These are phyloP conservation scores for Pristis pectinata DNA, from an alignment of 2,797 vertebrate species.

Conservation along the genomic window DNA sequence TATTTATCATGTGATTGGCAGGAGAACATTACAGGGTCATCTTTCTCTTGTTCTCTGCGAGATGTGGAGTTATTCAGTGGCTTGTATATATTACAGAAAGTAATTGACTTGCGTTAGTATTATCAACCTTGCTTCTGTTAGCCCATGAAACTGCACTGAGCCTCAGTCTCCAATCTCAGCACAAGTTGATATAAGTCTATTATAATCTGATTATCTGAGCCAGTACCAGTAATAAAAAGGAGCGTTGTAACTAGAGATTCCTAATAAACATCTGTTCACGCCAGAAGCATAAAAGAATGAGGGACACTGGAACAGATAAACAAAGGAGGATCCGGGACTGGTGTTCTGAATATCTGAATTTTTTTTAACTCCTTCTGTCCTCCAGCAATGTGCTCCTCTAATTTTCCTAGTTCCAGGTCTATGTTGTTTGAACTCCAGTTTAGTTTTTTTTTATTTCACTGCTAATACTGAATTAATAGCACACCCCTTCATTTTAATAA, in stretches of 20 bases:
- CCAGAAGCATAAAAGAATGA: slow-evolving; percentile 48
- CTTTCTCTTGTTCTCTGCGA: not conserved
- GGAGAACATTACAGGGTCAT: not conserved
- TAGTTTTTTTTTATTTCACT: not conserved
- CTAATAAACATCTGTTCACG: slow-evolving; percentile 52
- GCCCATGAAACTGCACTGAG: not conserved
- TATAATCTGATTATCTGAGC: slow-evolving; percentile 34
- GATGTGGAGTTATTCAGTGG: not conserved
- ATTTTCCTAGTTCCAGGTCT: not conserved
- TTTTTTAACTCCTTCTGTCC: slow-evolving; percentile 24
- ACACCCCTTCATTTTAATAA: slow-evolving; percentile 27
- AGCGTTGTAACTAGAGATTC: slow-evolving; percentile 49
- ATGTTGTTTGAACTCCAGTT: not conserved
- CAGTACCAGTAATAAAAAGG: slow-evolving; percentile 39
- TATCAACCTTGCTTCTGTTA: slow-evolving; percentile 28
- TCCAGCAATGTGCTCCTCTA: not conserved
- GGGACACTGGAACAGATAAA: slow-evolving; percentile 39
- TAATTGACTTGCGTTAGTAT: slow-evolving; percentile 21
- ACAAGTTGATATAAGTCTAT: slow-evolving; percentile 34
- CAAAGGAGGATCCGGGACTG: slow-evolving; percentile 31
- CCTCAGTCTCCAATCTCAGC: slow-evolving; percentile 26
- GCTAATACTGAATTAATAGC: not conserved
- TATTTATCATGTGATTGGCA: not conserved
- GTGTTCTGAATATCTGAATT: slow-evolving; percentile 21
- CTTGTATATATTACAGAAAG: slow-evolving; percentile 16